These are phyloP conservation scores for Bradysia coprophila DNA, from an alignment of 1,140 invertebrate genomes.

Conservation along the genomic window DNA sequence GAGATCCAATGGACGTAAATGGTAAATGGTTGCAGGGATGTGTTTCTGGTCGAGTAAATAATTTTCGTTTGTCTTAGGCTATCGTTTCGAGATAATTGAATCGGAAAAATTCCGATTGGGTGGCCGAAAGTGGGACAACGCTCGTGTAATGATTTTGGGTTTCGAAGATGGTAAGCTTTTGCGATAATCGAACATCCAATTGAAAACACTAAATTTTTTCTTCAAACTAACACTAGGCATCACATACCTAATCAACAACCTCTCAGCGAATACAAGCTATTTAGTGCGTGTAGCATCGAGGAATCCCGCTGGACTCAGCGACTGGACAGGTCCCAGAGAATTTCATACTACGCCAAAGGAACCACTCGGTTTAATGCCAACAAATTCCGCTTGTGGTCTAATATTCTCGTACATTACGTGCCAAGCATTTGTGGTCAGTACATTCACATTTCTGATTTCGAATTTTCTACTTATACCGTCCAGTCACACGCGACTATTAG, in stretches of 20 bases:
- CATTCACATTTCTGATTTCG: no score
- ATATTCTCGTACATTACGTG: no score
- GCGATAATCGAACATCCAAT: not conserved
- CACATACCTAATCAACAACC: conserved; percentile 19
- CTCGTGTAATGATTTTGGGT: conserved; percentile 16
- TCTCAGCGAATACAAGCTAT: conserved; percentile 22
- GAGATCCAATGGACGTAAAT: conserved; percentile 17
- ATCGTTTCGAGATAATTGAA: conserved; percentile 20
- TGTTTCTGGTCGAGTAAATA: no score
- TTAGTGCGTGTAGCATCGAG: conserved; percentile 21
- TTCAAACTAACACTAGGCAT: conserved; percentile 12
- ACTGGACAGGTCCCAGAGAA: conserved; percentile 16
- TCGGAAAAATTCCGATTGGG: conserved; percentile 17
- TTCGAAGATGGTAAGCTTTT: conserved; percentile 18
- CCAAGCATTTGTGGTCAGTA: no score
- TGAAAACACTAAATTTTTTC: not conserved
- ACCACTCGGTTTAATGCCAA: not conserved
- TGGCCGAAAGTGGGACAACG: conserved; percentile 20
- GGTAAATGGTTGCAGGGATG: no score
- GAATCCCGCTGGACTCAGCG: conserved; percentile 24
- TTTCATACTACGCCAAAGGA: conserved; percentile 16
- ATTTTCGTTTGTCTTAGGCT: no score
- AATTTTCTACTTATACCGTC: no score
- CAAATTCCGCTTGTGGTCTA: no score
- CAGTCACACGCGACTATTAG: no score